Percentiles rank a stretch among this genome's conserved stretches.
These are phyloP conservation scores for Leguminivora glycinivorella DNA, from an alignment of 1,140 invertebrate genomes.

Conservation along the genomic window DNA sequence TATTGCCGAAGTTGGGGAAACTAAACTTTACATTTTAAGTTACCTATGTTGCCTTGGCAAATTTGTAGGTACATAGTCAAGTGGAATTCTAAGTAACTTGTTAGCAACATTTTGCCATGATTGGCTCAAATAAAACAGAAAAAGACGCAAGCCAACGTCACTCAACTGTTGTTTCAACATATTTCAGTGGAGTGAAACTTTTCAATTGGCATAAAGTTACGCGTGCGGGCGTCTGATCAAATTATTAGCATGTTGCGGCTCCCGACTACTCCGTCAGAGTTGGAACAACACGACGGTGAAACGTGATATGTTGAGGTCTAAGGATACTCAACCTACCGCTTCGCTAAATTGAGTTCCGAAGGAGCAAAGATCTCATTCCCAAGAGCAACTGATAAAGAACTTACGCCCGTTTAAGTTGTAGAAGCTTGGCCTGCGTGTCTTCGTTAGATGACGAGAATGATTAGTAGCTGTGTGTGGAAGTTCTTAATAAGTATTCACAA, in stretches of 20 bases:
- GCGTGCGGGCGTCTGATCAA: constrained; percentile 69
- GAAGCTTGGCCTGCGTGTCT: constrained; percentile 45
- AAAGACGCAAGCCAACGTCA: constrained; percentile 46
- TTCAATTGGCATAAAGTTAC: constrained; percentile 74
- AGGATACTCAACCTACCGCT: neutral
- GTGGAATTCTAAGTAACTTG: neutral
- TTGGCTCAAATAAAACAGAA: constrained; percentile 33
- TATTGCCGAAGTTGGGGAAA: neutral
- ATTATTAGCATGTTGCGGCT: constrained; percentile 73
- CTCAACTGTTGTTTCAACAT: constrained; percentile 63
- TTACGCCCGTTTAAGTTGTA: constrained; percentile 42
- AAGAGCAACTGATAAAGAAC: constrained; percentile 8
- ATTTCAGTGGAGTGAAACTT: constrained; percentile 68
- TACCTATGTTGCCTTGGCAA: neutral
- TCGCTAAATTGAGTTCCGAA: neutral
- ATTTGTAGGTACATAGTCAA: neutral
- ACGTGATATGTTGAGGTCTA: constrained; percentile 12
- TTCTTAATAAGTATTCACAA: constrained; percentile 72
- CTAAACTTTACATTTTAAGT: neutral
- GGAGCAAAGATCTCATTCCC: neutral
- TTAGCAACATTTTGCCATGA: constrained; percentile 31
- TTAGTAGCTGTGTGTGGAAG: constrained; percentile 63
- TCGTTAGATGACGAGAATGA: constrained; percentile 64
- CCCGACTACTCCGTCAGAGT: constrained; percentile 54
- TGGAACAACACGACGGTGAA: constrained; percentile 36